Base-by-base conservation (phyloP, 2,888 invertebrate genomes). In the Nephrocerus scutellatus region DNA sequence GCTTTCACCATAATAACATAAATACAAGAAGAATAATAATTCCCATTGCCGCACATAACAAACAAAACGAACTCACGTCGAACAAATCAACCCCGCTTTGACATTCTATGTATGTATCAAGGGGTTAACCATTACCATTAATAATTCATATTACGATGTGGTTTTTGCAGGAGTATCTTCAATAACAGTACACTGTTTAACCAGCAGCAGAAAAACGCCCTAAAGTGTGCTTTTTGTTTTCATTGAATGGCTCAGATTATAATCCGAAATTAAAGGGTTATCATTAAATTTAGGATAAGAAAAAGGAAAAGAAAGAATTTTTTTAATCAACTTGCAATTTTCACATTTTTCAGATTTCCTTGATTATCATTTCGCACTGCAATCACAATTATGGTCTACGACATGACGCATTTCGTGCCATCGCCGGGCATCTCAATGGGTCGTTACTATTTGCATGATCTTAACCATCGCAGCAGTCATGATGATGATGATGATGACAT, bases 341-440 rank as follows among this genome's bases (percentile, higher is more conserved):
- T 7, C 26, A 6, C 19, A 30, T 6, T 37, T 30, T 32, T 23
- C 7, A 32, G 14, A 30, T 13, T 20, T 44, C 18, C 20, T 37
- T 42, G 20, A 13, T 30, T 31, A 31, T 29, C 3, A 26, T 39
- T 32, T 38, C 18, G 6, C 29, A 47, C n/a, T n/a, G n/a, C 3
- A 14, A 18, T 15, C 14, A 36, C 7, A 33, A 40, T 30, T 22
- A 68, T 68, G 68, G 68, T 69, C 22, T 68, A 68, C 43, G 68
- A 68, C 39, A 68, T 68, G 56, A 63, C 63, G 14, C 68, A 68
- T 34, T 48, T 64, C 55, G 60, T 61, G 29, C 59, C 59, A 31
- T 55, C 60, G 30, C 61, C 64, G 32, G 68, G 64, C 53, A 67
- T 66, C 32, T 59, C 69, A 7, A 46, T 68, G 30, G 62, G 69